These are phyloP conservation scores for Heliconius hewitsoni DNA, from an alignment of 1,140 invertebrate genomes.

Conservation along the genomic window DNA sequence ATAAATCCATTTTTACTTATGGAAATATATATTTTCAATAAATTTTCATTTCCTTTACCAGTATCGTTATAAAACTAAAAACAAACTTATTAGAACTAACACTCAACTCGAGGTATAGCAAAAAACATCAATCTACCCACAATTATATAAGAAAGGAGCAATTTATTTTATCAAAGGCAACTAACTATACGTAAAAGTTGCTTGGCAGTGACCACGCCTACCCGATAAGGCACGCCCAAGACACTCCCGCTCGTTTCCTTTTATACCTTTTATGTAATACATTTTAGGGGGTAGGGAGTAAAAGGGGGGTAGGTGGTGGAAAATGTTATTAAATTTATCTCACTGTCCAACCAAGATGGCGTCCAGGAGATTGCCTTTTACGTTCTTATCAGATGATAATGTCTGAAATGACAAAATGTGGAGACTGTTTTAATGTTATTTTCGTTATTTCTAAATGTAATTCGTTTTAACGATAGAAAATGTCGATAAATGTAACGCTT, in stretches of 20 bases:
- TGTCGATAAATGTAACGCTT: not conserved
- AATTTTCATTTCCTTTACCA: too few species aligned
- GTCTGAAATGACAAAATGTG: constrained; percentile 1
- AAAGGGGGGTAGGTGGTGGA: constrained; percentile 50
- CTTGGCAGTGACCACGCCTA: constrained; percentile 31
- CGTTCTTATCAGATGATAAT: constrained; percentile 10
- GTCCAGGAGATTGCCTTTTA: constrained; percentile 37
- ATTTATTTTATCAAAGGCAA: constrained; percentile 37
- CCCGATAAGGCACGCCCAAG: constrained; percentile 39
- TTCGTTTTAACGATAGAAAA: not conserved
- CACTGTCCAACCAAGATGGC: constrained; percentile 56
- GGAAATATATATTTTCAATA: too few species aligned
- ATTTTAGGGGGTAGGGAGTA: constrained; percentile 45
- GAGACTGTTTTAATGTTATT: not conserved
- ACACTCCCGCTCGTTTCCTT: constrained; percentile 46
- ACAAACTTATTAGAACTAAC: not conserved
- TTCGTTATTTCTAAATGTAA: not conserved
- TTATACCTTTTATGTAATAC: constrained; percentile 49
- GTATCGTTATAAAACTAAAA: not conserved
- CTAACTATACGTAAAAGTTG: constrained; percentile 34
- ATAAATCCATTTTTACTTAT: too few species aligned
- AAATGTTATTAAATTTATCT: constrained; percentile 62
- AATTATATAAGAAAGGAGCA: constrained; percentile 22
- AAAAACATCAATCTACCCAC: constrained; percentile 8
- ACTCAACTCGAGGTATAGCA: not conserved